These are phyloP conservation scores for Myotis planiceps DNA, from an alignment of 2,797 vertebrate genomes.

Conservation along the genomic window DNA sequence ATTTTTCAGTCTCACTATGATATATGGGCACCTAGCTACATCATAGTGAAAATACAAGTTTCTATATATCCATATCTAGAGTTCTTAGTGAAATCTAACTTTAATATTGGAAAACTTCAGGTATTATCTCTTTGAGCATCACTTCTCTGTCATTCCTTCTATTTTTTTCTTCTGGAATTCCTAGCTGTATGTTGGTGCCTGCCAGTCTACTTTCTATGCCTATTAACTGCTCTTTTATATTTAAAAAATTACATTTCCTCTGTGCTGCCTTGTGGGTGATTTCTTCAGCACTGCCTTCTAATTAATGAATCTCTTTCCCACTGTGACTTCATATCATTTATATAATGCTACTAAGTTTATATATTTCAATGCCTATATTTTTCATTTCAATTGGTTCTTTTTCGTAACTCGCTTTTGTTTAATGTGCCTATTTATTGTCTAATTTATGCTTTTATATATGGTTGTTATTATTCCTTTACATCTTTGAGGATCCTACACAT, in stretches of 20 bases:
- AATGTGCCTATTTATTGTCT: background rate
- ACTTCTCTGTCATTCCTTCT: background rate
- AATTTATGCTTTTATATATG: background rate
- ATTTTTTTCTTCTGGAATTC: background rate
- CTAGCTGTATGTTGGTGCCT: background rate
- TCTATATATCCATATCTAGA: background rate
- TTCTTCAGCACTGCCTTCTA: background rate
- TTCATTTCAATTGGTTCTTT: background rate
- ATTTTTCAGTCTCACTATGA: background rate
- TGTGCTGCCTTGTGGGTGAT: background rate
- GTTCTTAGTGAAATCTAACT: conserved; percentile 2
- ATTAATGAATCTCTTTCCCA: background rate
- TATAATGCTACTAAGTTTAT: background rate
- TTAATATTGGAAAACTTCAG: background rate
- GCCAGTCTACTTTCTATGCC: background rate
- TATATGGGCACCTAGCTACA: background rate
- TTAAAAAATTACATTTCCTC: background rate
- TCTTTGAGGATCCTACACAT: background rate
- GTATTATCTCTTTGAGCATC: background rate
- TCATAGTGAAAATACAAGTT: background rate
- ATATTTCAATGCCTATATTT: background rate
- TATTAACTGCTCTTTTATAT: background rate
- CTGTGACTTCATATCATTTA: background rate
- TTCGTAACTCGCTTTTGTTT: background rate
- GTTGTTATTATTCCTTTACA: background rate